Base-by-base conservation (phyloP, 2,113 vertebrate genomes). In the Vulpes ferrilata region DNA sequence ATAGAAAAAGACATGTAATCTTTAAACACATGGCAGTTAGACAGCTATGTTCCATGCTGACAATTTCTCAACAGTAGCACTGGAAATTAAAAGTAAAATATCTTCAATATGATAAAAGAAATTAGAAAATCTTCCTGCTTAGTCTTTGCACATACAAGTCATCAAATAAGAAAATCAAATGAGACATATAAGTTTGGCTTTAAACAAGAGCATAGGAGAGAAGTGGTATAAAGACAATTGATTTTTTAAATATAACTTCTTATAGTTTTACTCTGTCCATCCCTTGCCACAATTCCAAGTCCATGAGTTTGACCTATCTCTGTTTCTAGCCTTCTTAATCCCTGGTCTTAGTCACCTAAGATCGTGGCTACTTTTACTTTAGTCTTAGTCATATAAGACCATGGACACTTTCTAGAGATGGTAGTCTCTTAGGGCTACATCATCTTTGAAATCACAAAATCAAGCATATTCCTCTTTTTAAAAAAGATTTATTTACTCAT, bases 381-480 rank as follows among this genome's bases (percentile, higher is more conserved):
- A 53, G 27, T 71, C 38, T 38, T 76, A 73, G 64, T 76, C 23
- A 74, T 23, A 9, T 91, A 73, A 53, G 38, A 88, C 10, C 12
- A 48, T 62, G 78, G 35, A 3, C 51, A 35, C 22, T 59, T 38
- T 88, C 57, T 88, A 10, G 64, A 91, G 25, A 80, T 32, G 9
- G 78, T 59, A 88, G 43, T 85, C 48, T 94, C 15, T 73, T 62
- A 96, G 69, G 86, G 35, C 4, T 78, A 11, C 30, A 27, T 71
- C n/a, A 62, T 35, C 27, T 91, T 59, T 60, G 15, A 96, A 98
- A 87, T 93, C 51, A 82, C 55, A 88, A 82, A 82, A 53, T 65
- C 71, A 95, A 93, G 87, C 17, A 79, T 4, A 25, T 5, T 74
- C 59, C 55, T 60, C 11, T 69, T 64, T 43, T 43, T 7, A 43